These are phyloP conservation scores for Drosophila histrio DNA, from an alignment of 2,888 invertebrate species.

Conservation along the genomic window DNA sequence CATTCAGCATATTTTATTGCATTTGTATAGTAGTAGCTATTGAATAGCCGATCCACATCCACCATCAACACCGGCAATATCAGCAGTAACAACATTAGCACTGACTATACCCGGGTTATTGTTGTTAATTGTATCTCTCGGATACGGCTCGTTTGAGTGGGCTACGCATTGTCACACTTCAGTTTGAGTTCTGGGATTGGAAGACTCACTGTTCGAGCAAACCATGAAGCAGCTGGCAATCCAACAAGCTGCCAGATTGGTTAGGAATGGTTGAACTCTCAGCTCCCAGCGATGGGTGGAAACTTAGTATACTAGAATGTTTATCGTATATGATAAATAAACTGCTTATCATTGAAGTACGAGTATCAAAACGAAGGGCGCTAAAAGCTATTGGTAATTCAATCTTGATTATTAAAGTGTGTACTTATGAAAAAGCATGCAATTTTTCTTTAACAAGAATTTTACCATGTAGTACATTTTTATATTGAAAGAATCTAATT, in stretches of 20 bases:
- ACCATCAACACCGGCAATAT: constrained; percentile 30
- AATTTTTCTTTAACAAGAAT: constrained; percentile 20
- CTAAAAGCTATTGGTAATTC: constrained; percentile 36
- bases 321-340: constrained; percentile 1
- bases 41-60: constrained; percentile 25
- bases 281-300: neutral
- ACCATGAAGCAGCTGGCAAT: constrained; percentile 18
- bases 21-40: constrained; percentile 50
- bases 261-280: neutral
- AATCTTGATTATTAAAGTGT: constrained; percentile 41
- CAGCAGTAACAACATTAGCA: constrained; percentile 3
- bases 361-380: constrained; percentile 16
- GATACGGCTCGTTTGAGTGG: constrained; percentile 52
- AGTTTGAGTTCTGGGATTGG: constrained; percentile 30
- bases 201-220: neutral
- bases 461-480: neutral
- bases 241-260: constrained; percentile 1
- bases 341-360: neutral
- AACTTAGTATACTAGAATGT: neutral
- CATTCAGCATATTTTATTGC: constrained; percentile 72
- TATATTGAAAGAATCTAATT: neutral
- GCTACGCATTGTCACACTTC: constrained; percentile 70
- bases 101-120: constrained; percentile 36
- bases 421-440: constrained; percentile 35
- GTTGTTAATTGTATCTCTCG: constrained; percentile 63